These are phyloP conservation scores for Limnephilus auricula DNA, from an alignment of 2,888 invertebrate species.

Conservation along the genomic window DNA sequence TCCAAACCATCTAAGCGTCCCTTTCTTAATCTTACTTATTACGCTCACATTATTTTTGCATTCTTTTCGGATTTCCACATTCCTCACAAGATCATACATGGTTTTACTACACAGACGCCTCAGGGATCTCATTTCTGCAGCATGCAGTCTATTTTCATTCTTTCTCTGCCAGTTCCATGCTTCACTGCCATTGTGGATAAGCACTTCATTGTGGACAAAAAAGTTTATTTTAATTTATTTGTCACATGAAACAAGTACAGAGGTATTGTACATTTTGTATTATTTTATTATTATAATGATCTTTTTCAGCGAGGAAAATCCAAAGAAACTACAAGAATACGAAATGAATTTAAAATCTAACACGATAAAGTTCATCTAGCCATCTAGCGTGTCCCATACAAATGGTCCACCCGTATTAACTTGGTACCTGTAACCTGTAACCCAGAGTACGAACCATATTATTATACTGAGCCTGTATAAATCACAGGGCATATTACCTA, in stretches of 20 bases:
- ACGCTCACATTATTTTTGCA: too few relatives aligned
- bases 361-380: not conserved
- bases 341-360: not conserved
- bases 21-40: too few relatives aligned
- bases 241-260: not conserved
- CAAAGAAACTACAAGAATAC: not conserved
- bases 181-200: too few relatives aligned
- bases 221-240: not conserved
- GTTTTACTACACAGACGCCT: too few relatives aligned
- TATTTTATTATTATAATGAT: not conserved
- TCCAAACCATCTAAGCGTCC: too few relatives aligned
- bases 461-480: constrained; percentile 31
- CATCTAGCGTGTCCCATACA: not conserved
- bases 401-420: not conserved
- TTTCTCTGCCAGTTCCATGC: too few relatives aligned
- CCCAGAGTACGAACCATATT: constrained; percentile 20
- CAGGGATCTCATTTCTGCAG: too few relatives aligned
- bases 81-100: too few relatives aligned
- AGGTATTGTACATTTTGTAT: not conserved
- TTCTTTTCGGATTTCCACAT: too few relatives aligned
- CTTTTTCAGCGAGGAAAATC: not conserved
- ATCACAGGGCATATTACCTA: constrained; percentile 35
- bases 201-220: too few relatives aligned
- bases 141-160: too few relatives aligned
- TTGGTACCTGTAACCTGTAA: not conserved